These are phyloP conservation scores for Caenorhabditis elegans DNA, from an alignment of 1,140 invertebrate species.

Conservation along the genomic window DNA sequence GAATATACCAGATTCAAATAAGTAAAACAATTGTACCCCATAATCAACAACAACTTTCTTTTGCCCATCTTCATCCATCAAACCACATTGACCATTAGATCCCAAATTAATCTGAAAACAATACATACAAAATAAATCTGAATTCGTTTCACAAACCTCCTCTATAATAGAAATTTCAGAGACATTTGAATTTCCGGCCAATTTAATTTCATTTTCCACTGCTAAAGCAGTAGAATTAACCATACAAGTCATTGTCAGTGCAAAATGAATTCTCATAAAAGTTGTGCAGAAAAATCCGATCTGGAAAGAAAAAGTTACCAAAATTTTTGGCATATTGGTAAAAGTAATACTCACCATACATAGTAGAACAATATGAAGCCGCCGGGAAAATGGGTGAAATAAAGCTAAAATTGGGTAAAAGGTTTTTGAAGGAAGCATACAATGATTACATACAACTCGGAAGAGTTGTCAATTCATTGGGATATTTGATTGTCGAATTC, in stretches of 20 bases:
- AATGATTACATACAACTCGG: too few species aligned
- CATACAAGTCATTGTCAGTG: constrained; percentile 58
- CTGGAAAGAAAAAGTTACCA: not conserved
- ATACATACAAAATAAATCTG: too few species aligned
- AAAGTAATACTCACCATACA: not conserved
- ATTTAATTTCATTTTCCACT: not conserved
- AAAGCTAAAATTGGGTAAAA: constrained; percentile 5
- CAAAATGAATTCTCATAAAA: constrained; percentile 54
- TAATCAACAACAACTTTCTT: constrained; percentile 50
- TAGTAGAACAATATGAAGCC: constrained; percentile 18
- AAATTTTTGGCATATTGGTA: too few species aligned
- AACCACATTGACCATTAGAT: not conserved
- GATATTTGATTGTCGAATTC: too few species aligned
- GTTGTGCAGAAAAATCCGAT: constrained; percentile 14
- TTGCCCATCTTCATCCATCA: not conserved
- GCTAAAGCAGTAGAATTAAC: constrained; percentile 53
- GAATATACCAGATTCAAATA: not conserved
- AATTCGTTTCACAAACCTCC: not conserved
- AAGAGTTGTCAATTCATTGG: too few species aligned
- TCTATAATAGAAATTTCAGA: not conserved
- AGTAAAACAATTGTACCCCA: constrained; percentile 39
- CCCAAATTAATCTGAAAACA: not conserved
- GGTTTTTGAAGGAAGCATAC: not conserved
- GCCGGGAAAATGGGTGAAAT: not conserved
- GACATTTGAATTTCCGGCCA: constrained; percentile 15